A percentile compares a stretch with the other conserved stretches of the same genome.
Conservation (phyloP, 2,888 invertebrate genomes). For the Gastracanthus pulcherrimus region DNA sequence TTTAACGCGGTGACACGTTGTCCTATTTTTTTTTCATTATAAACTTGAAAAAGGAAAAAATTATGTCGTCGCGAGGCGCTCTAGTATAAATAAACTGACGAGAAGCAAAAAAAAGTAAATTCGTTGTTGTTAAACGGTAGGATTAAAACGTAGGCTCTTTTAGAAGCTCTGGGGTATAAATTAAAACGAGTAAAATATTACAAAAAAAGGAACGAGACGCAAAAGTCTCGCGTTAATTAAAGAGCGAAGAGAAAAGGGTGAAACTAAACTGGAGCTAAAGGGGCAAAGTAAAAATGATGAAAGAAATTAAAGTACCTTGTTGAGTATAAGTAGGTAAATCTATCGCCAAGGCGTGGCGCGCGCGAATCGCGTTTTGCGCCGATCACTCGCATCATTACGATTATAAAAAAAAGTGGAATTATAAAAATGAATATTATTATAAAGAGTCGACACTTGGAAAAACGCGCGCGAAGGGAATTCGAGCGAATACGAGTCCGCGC, state of each 20-base stretch:
- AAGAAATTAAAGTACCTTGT: constrained; percentile 73
- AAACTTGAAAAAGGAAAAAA: neutral
- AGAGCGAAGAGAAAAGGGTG: neutral
- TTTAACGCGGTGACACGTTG: neutral
- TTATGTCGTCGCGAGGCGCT: neutral
- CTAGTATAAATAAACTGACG: neutral
- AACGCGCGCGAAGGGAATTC: constrained; percentile 2
- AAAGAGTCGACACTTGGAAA: constrained; percentile 20
- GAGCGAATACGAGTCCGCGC: neutral
- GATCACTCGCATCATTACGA: constrained; percentile 63
- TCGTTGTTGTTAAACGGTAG: constrained; percentile 70
- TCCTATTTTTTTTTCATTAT: constrained; percentile 20
- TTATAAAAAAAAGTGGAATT: constrained; percentile 20
- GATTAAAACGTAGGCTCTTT: constrained; percentile 65
- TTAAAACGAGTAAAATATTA: constrained; percentile 36
- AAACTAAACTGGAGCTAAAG: constrained; percentile 3
- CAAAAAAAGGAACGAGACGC: neutral
- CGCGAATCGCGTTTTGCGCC: constrained; percentile 59
- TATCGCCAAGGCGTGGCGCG: constrained; percentile 66
- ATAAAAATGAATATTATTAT: constrained; percentile 30
- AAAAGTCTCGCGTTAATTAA: neutral
- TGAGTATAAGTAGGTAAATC: constrained; percentile 73
- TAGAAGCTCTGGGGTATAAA: constrained; percentile 71
- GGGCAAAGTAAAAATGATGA: constrained; percentile 55
- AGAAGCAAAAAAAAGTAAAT: constrained; percentile 39